Evolutionary conservation across 2,888 invertebrate genomes (phyloP).

Genomic region (Girardia tigrina): DNA sequence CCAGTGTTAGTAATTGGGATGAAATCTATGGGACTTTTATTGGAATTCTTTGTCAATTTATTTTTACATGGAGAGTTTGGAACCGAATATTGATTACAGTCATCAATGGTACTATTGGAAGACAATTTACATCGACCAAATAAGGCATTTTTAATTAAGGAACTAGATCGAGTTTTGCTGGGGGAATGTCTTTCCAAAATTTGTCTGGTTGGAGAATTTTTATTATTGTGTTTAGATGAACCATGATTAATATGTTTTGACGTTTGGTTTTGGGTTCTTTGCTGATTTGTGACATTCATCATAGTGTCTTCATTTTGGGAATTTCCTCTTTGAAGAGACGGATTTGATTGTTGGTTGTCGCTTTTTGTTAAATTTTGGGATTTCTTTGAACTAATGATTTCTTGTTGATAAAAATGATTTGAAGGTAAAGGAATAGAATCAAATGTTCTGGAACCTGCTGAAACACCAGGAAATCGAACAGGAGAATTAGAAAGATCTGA

Average conservation of each 20-base stretch:
- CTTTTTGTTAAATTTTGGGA: not conserved
- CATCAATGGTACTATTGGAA: conserved; percentile 16
- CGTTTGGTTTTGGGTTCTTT: not conserved
- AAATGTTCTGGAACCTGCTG: not conserved
- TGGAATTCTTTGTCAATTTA: not conserved
- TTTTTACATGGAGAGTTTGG: not conserved
- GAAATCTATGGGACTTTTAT: not conserved
- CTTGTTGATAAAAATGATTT: not conserved
- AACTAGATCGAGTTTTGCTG: not conserved
- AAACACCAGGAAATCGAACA: not conserved
- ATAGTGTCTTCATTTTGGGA: not conserved
- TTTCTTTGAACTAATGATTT: not conserved
- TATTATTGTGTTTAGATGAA: not conserved
- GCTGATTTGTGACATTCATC: not conserved
- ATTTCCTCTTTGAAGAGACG: not conserved
- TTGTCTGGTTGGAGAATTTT: conserved; percentile 11
- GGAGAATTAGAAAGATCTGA: not conserved
- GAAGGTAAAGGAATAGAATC: not conserved
- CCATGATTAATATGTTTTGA: not conserved
- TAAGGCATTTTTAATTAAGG: conserved; percentile 15
- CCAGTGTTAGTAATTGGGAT: not conserved
- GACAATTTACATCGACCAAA: conserved; percentile 19
- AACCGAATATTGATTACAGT: not conserved
- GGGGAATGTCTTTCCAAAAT: conserved; percentile 11
- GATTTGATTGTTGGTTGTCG: not conserved